A percentile compares a stretch with the other conserved stretches of the same genome.
Evolutionary conservation across 2,113 vertebrate genomes (phyloP).

Genomic region (Baryphthengus martii): DNA sequence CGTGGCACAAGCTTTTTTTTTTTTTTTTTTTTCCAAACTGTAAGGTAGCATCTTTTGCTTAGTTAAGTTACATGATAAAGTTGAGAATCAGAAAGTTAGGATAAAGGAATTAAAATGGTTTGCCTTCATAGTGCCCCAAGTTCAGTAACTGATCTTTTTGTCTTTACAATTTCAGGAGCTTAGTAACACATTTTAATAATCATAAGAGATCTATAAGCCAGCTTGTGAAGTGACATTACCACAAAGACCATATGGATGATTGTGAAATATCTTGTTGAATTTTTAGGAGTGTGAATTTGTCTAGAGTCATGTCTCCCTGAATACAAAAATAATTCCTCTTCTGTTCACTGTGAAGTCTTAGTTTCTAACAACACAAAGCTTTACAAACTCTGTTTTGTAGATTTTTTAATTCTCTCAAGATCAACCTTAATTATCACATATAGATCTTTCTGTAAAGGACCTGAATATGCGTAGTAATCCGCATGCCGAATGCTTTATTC

Average conservation of each 20-base stretch:
- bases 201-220: constrained; percentile 60
- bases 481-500: not conserved
- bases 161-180: constrained; percentile 44
- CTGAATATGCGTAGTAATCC: not conserved
- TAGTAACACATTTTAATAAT: constrained; percentile 64
- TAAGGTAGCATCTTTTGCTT: constrained; percentile 3
- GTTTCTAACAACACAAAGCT: not conserved
- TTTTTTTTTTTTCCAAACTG: not conserved
- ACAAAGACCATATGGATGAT: constrained; percentile 67
- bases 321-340: constrained; percentile 55
- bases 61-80: not conserved
- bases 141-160: constrained; percentile 63
- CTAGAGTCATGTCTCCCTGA: constrained; percentile 47
- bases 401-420: not conserved
- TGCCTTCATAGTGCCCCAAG: not conserved
- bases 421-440: not conserved
- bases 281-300: constrained; percentile 66
- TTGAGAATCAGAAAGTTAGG: not conserved
- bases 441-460: not conserved
- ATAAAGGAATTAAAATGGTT: not conserved
- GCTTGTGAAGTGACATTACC: constrained; percentile 64
- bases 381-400: not conserved
- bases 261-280: constrained; percentile 65
- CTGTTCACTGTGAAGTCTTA: constrained; percentile 21
- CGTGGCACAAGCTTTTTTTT: not conserved